Evolutionary conservation across 2,888 invertebrate species (phyloP).

Genomic region (Ptilodon capucinus): DNA sequence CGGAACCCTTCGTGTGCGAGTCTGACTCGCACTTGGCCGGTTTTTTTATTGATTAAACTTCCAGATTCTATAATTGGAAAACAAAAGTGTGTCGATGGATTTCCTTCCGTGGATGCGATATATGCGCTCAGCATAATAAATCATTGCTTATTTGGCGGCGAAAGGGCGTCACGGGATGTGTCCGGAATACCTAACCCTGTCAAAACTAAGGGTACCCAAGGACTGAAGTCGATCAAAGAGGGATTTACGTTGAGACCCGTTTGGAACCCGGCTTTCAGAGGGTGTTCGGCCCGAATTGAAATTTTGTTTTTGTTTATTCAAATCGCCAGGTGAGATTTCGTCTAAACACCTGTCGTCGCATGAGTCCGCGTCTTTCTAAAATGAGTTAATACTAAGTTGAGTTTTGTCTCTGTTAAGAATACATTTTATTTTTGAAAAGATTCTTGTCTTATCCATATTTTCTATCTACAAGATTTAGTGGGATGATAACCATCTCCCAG

Average conservation of each 20-base stretch:
- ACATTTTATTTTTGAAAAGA: no score
- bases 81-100: background rate
- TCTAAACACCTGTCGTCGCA: background rate
- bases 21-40: no score
- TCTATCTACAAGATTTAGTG: no score
- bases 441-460: no score
- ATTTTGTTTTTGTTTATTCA: slow-evolving; percentile 70
- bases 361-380: no score
- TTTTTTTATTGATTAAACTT: no score
- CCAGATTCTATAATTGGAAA: background rate
- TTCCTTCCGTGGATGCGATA: background rate
- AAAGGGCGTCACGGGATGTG: slow-evolving; percentile 36
- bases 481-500: no score
- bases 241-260: slow-evolving; percentile 65
- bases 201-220: slow-evolving; percentile 51
- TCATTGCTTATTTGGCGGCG: background rate
- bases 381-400: no score
- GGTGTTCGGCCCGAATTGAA: slow-evolving; percentile 64
- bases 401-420: no score
- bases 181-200: slow-evolving; percentile 53
- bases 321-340: slow-evolving; percentile 56
- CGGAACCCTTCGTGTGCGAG: no score
- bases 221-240: slow-evolving; percentile 71
- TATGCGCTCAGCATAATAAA: background rate
- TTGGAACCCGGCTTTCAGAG: slow-evolving; percentile 35